These are phyloP conservation scores for Pedionomus torquatus DNA, from an alignment of 2,113 vertebrate genomes.

Conservation along the genomic window DNA sequence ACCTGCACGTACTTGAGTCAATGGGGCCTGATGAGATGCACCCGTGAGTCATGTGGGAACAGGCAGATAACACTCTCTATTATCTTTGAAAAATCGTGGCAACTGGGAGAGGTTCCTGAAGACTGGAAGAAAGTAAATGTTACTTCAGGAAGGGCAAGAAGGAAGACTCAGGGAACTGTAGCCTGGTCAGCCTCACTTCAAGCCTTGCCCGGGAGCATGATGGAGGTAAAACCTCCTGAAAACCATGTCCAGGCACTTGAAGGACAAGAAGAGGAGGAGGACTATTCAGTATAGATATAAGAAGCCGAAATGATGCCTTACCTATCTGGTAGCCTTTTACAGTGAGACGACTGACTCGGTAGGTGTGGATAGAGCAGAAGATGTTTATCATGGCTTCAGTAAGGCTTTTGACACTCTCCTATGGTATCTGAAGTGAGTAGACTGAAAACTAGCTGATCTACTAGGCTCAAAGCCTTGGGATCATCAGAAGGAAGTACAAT, in stretches of 20 bases:
- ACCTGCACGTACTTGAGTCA: neutral
- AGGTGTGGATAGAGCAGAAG: neutral
- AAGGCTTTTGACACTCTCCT: neutral
- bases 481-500: neutral
- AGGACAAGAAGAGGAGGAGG: neutral
- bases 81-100: neutral
- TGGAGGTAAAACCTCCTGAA: neutral
- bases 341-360: neutral
- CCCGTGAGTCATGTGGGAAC: neutral
- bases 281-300: neutral
- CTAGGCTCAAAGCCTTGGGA: neutral
- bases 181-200: neutral
- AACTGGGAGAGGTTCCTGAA: neutral
- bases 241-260: neutral
- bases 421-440: neutral
- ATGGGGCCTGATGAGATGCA: neutral
- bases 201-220: neutral
- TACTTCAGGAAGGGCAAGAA: neutral
- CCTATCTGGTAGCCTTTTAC: neutral
- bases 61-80: neutral
- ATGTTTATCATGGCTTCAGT: neutral
- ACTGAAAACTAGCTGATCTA: neutral
- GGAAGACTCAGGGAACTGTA: fast-evolving
- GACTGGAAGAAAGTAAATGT: neutral
- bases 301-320: neutral